Evolutionary conservation across 2,113 vertebrate species (phyloP).

Genomic region (Morone chrysops): DNA sequence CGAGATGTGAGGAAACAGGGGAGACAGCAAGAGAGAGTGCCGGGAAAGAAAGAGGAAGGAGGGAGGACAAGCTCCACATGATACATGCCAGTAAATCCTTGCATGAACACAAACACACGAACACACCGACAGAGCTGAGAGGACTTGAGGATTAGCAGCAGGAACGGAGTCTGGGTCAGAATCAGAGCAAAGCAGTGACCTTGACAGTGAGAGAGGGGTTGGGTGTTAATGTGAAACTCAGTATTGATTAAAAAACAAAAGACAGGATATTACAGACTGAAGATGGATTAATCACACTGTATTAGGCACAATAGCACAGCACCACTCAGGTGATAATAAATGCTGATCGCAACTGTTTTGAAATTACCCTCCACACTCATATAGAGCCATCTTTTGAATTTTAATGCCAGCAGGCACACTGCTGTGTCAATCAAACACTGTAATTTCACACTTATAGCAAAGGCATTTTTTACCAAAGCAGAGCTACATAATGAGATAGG

Average conservation of each 20-base stretch:
- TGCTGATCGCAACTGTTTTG: not conserved
- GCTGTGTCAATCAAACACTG: constrained; percentile 4
- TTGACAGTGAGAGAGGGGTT: constrained; percentile 25
- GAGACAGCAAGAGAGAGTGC: constrained; percentile 41
- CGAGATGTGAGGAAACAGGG: constrained; percentile 59
- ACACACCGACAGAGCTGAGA: constrained; percentile 23
- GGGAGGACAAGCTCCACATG: constrained; percentile 43
- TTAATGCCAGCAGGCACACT: not conserved
- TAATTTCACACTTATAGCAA: not conserved
- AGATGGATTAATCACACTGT: constrained; percentile 21
- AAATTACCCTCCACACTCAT: not conserved
- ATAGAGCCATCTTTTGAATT: not conserved
- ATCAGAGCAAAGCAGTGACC: constrained; percentile 30
- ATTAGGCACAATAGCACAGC: constrained; percentile 19
- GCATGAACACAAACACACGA: constrained; percentile 38
- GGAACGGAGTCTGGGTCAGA: constrained; percentile 13
- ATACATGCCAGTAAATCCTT: constrained; percentile 34
- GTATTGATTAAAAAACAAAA: constrained; percentile 35
- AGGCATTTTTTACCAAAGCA: not conserved
- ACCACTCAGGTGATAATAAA: constrained; percentile 18
- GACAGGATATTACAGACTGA: constrained; percentile 13
- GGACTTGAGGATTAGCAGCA: constrained; percentile 49
- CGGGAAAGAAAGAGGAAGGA: constrained; percentile 23
- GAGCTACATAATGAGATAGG: not conserved
- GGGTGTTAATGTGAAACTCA: constrained; percentile 38